Conservation (phyloP, 2,797 vertebrate species). For the Poeciliopsis infans region DNA sequence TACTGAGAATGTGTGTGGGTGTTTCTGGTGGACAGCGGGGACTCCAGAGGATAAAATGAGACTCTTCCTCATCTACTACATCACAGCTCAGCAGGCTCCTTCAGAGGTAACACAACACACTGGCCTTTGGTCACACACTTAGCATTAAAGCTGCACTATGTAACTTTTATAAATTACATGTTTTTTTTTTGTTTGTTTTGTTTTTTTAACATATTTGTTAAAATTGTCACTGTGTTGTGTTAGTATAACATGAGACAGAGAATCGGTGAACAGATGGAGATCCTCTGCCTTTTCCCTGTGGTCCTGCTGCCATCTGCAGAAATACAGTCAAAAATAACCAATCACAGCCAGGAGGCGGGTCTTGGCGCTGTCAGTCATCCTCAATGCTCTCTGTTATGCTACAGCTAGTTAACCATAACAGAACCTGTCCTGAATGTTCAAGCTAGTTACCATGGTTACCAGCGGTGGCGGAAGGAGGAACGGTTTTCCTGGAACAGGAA, state of each 20-base stretch:
- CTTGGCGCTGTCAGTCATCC: background rate
- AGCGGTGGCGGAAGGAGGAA: no score
- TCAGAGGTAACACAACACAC: conserved; percentile 85
- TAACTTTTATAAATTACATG: background rate
- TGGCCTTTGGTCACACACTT: background rate
- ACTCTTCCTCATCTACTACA: conserved; percentile 96
- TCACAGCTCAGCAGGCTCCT: conserved; percentile 89
- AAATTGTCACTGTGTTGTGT: background rate
- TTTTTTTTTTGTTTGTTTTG: background rate
- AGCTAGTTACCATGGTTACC: background rate
- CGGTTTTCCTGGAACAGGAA: no score
- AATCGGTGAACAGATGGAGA: background rate
- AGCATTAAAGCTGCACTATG: background rate
- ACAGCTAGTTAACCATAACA: no score
- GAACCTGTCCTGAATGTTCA: background rate
- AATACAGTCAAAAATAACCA: background rate
- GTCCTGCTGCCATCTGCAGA: background rate
- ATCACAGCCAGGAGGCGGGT: background rate
- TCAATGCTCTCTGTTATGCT: background rate
- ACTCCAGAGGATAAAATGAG: conserved; percentile 98
- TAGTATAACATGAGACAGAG: background rate
- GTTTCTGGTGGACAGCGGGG: conserved; percentile 83
- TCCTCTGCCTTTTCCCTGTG: background rate
- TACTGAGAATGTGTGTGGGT: background rate
- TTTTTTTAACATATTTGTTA: background rate